These are phyloP conservation scores for Syngnathus acus DNA, from an alignment of 2,797 vertebrate genomes.

Conservation along the genomic window DNA sequence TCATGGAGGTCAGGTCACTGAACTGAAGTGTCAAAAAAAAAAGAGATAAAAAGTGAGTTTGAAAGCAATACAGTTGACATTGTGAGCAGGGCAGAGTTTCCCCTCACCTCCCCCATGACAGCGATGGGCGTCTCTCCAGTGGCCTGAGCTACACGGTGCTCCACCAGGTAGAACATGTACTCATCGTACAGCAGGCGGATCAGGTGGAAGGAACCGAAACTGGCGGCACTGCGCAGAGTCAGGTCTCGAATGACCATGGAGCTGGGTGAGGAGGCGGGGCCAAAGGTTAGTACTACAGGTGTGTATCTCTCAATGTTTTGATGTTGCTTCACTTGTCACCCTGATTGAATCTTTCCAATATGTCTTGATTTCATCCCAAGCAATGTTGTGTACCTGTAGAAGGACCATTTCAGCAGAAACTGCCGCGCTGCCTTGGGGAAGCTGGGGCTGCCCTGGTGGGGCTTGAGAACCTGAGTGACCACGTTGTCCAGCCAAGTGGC, in stretches of 20 bases:
- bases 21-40: constrained; percentile 73
- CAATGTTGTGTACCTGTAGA: constrained; percentile 79
- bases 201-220: constrained; percentile 95
- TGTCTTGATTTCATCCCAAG: too few relatives aligned
- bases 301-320: too few relatives aligned
- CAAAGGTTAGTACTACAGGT: neutral
- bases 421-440: constrained; percentile 94
- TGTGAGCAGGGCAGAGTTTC: neutral
- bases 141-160: constrained; percentile 90
- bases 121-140: constrained; percentile 95
- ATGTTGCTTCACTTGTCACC: too few relatives aligned
- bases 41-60: neutral
- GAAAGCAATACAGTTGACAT: too few relatives aligned
- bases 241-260: constrained; percentile 99
- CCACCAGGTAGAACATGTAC: constrained; percentile 99
- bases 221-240: constrained; percentile 91
- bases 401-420: constrained; percentile 98
- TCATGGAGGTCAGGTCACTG: constrained; percentile 85
- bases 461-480: constrained; percentile 89
- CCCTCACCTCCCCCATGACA: constrained; percentile 94
- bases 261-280: constrained; percentile 49
- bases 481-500: constrained; percentile 92
- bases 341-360: too few relatives aligned
- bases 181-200: constrained; percentile 96
- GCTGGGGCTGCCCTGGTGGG: constrained; percentile 84